These are phyloP conservation scores for Thalassoma bifasciatum DNA, from an alignment of 2,113 vertebrate genomes.

Conservation along the genomic window DNA sequence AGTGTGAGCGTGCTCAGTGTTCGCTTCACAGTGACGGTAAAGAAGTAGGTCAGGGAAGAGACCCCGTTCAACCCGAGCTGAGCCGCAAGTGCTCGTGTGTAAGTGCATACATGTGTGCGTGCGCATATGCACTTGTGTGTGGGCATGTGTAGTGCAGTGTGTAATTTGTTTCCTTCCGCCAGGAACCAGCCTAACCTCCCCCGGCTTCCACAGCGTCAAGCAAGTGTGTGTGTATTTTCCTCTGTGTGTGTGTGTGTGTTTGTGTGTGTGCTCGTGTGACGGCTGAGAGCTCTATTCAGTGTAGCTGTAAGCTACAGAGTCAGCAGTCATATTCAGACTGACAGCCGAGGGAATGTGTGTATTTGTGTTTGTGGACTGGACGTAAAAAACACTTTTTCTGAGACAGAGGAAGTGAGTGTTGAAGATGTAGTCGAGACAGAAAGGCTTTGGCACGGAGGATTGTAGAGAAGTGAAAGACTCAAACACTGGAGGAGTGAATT, in stretches of 20 bases:
- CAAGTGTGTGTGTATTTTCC: conserved; percentile 6
- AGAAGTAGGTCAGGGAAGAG: conserved; percentile 80
- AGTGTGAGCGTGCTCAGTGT: conserved; percentile 34
- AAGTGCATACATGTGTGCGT: not conserved
- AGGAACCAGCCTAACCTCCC: conserved; percentile 70
- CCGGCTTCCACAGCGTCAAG: conserved; percentile 44
- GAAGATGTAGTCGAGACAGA: conserved; percentile 12
- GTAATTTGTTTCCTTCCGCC: conserved; percentile 70
- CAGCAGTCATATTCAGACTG: conserved; percentile 58
- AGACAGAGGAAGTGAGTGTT: conserved; percentile 9
- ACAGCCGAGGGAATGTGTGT: conserved; percentile 13
- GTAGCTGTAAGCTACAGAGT: conserved; percentile 55
- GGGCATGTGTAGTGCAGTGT: conserved; percentile 56
- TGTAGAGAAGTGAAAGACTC: conserved; percentile 1
- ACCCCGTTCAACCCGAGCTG: conserved; percentile 62
- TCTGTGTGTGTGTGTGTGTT: conserved; percentile 17
- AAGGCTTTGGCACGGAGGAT: not conserved
- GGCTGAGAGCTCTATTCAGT: conserved; percentile 44
- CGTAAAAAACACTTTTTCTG: conserved; percentile 12
- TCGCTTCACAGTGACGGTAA: conserved; percentile 47
- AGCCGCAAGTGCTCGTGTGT: conserved; percentile 33
- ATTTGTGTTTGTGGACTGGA: not conserved
- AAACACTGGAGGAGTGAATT: conserved; percentile 23
- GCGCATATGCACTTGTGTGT: conserved; percentile 16
- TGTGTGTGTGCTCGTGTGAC: conserved; percentile 16